Evolutionary conservation across 2,888 invertebrate species (phyloP).

Genomic region (Helicoverpa assulta): DNA sequence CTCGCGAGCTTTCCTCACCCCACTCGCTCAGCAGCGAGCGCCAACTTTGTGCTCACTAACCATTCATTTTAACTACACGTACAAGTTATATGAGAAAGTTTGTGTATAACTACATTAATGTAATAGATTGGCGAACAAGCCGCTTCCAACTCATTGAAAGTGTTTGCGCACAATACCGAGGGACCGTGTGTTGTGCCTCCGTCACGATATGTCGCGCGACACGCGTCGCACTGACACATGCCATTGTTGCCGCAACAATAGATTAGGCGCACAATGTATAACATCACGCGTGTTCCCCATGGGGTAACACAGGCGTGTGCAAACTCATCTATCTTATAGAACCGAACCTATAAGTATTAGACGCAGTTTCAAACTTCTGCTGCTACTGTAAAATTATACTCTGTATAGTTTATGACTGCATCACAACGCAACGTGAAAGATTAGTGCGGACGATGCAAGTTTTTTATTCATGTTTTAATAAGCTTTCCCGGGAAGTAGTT

Average conservation of each 20-base stretch:
- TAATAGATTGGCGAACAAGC: neutral
- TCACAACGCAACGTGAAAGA: neutral
- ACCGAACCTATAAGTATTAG: neutral
- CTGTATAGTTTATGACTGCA: neutral
- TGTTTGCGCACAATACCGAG: neutral
- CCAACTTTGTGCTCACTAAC: slow-evolving; percentile 29
- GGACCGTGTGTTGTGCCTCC: neutral
- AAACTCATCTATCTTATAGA: neutral
- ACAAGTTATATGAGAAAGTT: neutral
- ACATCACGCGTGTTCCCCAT: neutral
- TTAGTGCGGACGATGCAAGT: neutral
- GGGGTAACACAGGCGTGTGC: neutral
- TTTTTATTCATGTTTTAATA: neutral
- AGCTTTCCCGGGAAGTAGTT: slow-evolving; percentile 1
- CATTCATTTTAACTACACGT: slow-evolving; percentile 14
- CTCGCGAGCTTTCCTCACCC: slow-evolving; percentile 13
- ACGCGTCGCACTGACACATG: neutral
- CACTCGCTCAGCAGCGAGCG: slow-evolving; percentile 22
- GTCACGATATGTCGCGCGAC: neutral
- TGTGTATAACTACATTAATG: slow-evolving; percentile 1
- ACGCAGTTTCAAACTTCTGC: neutral
- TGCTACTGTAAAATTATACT: neutral
- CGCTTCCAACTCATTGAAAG: slow-evolving; percentile 1
- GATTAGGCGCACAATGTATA: neutral
- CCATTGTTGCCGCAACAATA: neutral